Conservation (phyloP, 1,140 invertebrate species). For the Drosophila pseudoobscura region DNA sequence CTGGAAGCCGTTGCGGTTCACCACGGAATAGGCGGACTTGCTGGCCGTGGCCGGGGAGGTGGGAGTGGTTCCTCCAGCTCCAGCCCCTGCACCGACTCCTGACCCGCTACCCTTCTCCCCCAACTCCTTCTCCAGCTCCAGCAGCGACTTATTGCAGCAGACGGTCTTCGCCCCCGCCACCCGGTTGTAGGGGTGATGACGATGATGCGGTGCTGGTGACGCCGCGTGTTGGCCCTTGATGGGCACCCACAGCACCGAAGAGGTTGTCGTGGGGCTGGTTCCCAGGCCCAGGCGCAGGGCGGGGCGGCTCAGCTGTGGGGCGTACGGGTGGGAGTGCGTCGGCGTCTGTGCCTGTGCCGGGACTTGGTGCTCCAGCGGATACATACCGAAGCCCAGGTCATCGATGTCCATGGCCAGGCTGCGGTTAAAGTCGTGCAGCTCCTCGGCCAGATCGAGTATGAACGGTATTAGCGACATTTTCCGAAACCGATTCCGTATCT, state of each 20-base stretch:
- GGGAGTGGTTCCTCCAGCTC: slow-evolving; percentile 2
- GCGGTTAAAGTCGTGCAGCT: slow-evolving; percentile 76
- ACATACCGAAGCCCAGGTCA: slow-evolving; percentile 74
- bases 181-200: slow-evolving; percentile 75
- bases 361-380: slow-evolving; percentile 54
- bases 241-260: slow-evolving; percentile 67
- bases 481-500: too few relatives aligned
- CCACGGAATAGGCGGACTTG: slow-evolving; percentile 72
- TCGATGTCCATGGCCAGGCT: slow-evolving; percentile 75
- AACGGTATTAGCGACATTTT: slow-evolving; percentile 80
- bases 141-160: slow-evolving; percentile 72
- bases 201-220: slow-evolving; percentile 44
- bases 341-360: slow-evolving; percentile 46
- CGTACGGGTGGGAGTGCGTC: slow-evolving; percentile 35
- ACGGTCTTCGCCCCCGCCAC: slow-evolving; percentile 69
- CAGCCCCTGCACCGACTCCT: slow-evolving; percentile 4
- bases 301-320: slow-evolving; percentile 51
- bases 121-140: slow-evolving; percentile 73
- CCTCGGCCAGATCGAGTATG: slow-evolving; percentile 80
- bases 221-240: slow-evolving; percentile 47
- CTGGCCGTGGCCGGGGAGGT: slow-evolving; percentile 21
- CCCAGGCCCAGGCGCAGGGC: slow-evolving; percentile 43
- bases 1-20: slow-evolving; percentile 84
- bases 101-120: slow-evolving; percentile 43
- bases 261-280: slow-evolving; percentile 32